These are phyloP conservation scores for Melanotaenia parkinsoni DNA, from an alignment of 2,797 vertebrate species.

Conservation along the genomic window DNA sequence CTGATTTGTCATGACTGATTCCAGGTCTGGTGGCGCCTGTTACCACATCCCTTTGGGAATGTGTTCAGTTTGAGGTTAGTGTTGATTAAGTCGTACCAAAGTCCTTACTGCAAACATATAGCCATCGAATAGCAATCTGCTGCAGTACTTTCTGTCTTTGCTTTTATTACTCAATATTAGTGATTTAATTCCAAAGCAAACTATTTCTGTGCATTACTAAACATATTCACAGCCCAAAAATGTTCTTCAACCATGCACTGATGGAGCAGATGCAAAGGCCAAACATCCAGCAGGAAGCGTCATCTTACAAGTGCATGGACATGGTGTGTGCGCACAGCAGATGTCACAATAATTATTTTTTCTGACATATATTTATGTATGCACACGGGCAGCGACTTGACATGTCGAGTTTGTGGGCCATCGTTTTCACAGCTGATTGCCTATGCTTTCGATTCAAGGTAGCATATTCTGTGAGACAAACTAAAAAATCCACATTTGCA, in stretches of 20 bases:
- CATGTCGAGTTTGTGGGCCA: slow-evolving; percentile 13
- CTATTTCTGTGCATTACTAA: background rate
- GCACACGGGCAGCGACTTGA: background rate
- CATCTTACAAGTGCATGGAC: no score
- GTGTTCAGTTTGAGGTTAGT: slow-evolving; percentile 13
- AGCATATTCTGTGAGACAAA: slow-evolving; percentile 10
- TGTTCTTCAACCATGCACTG: no score
- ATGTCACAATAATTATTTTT: background rate
- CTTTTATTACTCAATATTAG: background rate
- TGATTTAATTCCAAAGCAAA: background rate
- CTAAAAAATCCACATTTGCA: slow-evolving; percentile 19
- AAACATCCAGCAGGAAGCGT: no score
- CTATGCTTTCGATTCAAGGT: slow-evolving; percentile 27
- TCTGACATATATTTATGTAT: background rate
- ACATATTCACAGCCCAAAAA: background rate
- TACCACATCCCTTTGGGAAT: background rate
- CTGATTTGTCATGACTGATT: slow-evolving; percentile 36
- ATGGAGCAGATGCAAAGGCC: background rate
- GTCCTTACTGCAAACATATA: background rate
- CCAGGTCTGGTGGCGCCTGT: background rate
- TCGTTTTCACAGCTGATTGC: slow-evolving; percentile 30
- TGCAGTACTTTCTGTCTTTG: no score
- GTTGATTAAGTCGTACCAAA: background rate
- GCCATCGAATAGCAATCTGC: background rate
- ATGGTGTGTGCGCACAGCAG: no score